These are phyloP conservation scores for Nothocercus nigrocapillus DNA, from an alignment of 2,113 vertebrate genomes.

Conservation along the genomic window DNA sequence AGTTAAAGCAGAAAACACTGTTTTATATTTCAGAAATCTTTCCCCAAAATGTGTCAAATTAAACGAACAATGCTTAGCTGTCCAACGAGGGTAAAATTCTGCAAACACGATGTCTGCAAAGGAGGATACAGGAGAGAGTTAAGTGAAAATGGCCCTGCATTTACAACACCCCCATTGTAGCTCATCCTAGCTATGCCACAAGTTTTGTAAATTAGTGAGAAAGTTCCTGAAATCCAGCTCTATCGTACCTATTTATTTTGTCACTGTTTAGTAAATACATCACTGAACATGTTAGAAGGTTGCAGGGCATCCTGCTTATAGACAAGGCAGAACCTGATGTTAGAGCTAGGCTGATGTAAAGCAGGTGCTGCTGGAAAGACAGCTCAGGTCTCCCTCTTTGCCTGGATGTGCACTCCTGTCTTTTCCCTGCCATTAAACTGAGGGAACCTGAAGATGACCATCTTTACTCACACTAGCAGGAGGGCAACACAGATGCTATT, in stretches of 20 bases:
- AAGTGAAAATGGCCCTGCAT: not conserved
- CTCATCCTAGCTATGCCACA: not conserved
- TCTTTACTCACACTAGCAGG: not conserved
- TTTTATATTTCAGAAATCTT: not conserved
- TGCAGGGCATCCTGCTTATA: not conserved
- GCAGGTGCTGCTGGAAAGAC: not conserved
- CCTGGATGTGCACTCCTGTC: not conserved
- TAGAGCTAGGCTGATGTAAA: not conserved
- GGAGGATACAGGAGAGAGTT: not conserved
- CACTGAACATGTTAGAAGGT: fast-evolving
- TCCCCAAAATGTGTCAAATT: not conserved
- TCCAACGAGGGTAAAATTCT: not conserved
- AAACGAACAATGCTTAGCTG: not conserved
- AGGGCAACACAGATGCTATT: no score
- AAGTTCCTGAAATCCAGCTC: not conserved
- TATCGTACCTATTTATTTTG: not conserved
- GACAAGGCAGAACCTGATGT: not conserved
- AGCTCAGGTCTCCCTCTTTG: not conserved
- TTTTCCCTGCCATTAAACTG: not conserved
- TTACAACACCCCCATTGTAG: not conserved
- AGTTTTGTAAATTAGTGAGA: not conserved
- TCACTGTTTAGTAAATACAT: not conserved
- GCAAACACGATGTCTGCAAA: not conserved
- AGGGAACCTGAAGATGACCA: not conserved
- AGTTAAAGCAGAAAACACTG: not conserved